Conservation (phyloP, 2,113 vertebrate species). For the Otocyon megalotis region DNA sequence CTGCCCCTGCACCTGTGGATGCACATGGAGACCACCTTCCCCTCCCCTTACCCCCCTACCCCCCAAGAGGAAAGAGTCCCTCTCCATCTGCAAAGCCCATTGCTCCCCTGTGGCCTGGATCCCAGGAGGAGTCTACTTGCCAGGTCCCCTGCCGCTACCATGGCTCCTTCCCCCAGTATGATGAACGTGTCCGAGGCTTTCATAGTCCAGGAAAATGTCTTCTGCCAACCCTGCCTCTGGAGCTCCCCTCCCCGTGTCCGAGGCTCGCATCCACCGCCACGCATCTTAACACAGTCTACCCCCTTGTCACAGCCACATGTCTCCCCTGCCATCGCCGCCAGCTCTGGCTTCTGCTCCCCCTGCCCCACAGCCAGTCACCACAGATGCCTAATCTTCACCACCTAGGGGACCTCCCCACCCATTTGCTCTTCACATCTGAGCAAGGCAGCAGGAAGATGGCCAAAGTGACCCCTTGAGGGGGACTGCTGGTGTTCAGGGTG, state of each 20-base stretch:
- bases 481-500: not conserved
- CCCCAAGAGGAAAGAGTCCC: not conserved
- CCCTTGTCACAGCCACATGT: not conserved
- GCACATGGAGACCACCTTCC: fast-evolving
- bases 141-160: not conserved
- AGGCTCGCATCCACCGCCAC: not conserved
- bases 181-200: not conserved
- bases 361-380: not conserved
- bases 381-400: not conserved
- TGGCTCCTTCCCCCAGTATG: not conserved
- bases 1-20: not conserved
- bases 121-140: not conserved
- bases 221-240: not conserved
- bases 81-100: not conserved
- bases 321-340: not conserved
- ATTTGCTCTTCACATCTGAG: not conserved
- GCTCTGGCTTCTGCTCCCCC: not conserved
- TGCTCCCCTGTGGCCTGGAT: not conserved
- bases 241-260: not conserved
- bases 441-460: not conserved
- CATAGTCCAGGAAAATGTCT: not conserved
- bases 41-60: not conserved
- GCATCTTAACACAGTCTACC: not conserved
- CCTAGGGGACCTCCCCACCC: not conserved
- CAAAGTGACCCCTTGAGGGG: not conserved